Percentiles rank a stretch among this genome's conserved stretches.
phyloP scores from a whole-genome alignment of 2,888 invertebrate genomes.

The Teleiodes luculella region DNA sequence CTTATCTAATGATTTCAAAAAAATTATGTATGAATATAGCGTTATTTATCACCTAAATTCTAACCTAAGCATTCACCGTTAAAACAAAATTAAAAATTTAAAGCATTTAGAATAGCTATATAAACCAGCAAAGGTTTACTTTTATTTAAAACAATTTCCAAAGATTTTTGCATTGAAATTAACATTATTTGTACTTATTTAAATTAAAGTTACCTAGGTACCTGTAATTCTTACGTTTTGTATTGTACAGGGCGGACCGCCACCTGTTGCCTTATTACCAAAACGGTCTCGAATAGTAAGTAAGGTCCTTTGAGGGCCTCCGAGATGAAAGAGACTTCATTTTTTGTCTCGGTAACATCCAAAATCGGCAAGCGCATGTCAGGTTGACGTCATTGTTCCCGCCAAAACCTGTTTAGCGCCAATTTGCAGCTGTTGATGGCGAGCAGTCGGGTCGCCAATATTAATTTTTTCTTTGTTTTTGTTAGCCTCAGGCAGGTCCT shows the following conservation, averaged over 20 bases:
- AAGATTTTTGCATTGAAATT: too few relatives aligned
- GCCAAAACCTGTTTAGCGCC: conserved; percentile 71
- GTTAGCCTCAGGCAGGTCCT: conserved; percentile 35
- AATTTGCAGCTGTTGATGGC: conserved; percentile 73
- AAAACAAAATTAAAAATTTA: too few relatives aligned
- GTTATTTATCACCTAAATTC: too few relatives aligned
- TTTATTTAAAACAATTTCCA: too few relatives aligned
- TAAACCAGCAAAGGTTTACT: too few relatives aligned
- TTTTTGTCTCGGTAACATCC: conserved; percentile 49
- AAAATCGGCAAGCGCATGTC: conserved; percentile 62
- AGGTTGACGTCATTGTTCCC: conserved; percentile 66
- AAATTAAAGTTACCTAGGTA: not conserved
- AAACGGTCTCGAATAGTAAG: conserved; percentile 36
- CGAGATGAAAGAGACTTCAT: conserved; percentile 45
- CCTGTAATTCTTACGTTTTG: not conserved
- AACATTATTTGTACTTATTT: too few relatives aligned
- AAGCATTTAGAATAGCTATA: too few relatives aligned
- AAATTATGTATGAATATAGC: too few relatives aligned
- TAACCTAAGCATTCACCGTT: too few relatives aligned
- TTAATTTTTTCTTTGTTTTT: conserved; percentile 50
- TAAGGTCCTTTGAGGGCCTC: conserved; percentile 30
- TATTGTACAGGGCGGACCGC: not conserved
- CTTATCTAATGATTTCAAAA: too few relatives aligned
- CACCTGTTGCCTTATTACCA: not conserved
- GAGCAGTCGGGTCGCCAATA: conserved; percentile 54